Conservation (phyloP, 1,140 invertebrate genomes). For the Aphelinus certus region DNA sequence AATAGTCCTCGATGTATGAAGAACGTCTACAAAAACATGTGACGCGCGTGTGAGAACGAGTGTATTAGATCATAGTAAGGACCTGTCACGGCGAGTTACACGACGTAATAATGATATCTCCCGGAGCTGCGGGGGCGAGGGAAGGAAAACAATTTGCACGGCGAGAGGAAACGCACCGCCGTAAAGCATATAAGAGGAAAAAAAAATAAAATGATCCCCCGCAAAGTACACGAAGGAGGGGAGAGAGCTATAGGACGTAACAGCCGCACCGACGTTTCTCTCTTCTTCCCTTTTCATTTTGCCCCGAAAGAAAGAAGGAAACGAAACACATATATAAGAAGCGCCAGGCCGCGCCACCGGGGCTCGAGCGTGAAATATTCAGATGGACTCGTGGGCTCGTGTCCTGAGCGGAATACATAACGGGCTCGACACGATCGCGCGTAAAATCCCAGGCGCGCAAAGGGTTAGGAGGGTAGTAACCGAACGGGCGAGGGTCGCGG, state of each 20-base stretch:
- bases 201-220: not conserved
- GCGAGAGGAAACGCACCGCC: not conserved
- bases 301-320: constrained; percentile 8
- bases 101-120: too few species aligned
- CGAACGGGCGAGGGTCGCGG: not conserved
- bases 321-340: too few species aligned
- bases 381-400: not conserved
- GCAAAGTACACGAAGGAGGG: not conserved
- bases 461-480: constrained; percentile 25
- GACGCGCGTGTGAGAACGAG: too few species aligned
- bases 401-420: constrained; percentile 18
- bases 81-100: too few species aligned
- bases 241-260: not conserved
- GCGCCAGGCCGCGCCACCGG: too few species aligned
- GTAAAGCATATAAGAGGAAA: not conserved
- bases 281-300: constrained; percentile 9
- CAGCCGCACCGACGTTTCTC: not conserved
- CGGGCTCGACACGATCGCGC: not conserved
- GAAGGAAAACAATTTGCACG: too few species aligned
- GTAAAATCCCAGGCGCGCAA: not conserved
- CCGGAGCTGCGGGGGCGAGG: too few species aligned
- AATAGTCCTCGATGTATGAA: too few species aligned
- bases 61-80: too few species aligned
- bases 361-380: constrained; percentile 24
- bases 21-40: too few species aligned